Evolutionary conservation across 2,888 invertebrate genomes (phyloP).

Genomic region (Cantharis flavilabris): DNA sequence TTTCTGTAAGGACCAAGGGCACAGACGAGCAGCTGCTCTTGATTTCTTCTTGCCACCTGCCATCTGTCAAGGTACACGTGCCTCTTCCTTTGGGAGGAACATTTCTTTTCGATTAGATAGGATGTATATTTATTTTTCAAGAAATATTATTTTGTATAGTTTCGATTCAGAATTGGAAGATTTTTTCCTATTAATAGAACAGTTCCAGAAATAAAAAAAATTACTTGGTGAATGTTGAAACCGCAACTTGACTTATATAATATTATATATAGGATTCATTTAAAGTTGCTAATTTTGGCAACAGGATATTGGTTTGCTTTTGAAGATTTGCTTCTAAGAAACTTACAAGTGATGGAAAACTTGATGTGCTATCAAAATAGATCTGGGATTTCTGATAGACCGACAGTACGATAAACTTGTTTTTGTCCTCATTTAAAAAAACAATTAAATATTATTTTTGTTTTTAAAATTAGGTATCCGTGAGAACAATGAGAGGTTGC

Average conservation of each 20-base stretch:
- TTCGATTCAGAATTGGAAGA: background rate
- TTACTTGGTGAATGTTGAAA: background rate
- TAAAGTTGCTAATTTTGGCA: background rate
- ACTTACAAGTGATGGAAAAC: background rate
- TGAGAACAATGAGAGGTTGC: background rate
- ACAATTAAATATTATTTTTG: background rate
- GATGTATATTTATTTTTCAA: background rate
- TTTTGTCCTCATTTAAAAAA: background rate
- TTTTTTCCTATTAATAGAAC: background rate
- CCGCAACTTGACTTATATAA: constrained; percentile 5
- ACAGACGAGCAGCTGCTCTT: constrained; percentile 24
- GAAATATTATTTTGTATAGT: background rate
- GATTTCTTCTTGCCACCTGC: constrained; percentile 30
- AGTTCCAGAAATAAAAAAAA: background rate
- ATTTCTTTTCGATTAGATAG: background rate
- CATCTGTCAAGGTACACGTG: constrained; percentile 32
- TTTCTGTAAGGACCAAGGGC: background rate
- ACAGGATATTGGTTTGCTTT: constrained; percentile 3
- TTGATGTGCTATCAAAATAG: background rate
- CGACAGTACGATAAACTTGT: background rate
- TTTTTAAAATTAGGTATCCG: background rate
- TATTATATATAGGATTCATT: background rate
- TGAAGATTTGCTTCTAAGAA: background rate
- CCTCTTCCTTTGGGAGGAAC: constrained; percentile 13
- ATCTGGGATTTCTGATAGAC: background rate